Conservation (phyloP, 2,888 invertebrate species). For the Perdita meconis region DNA sequence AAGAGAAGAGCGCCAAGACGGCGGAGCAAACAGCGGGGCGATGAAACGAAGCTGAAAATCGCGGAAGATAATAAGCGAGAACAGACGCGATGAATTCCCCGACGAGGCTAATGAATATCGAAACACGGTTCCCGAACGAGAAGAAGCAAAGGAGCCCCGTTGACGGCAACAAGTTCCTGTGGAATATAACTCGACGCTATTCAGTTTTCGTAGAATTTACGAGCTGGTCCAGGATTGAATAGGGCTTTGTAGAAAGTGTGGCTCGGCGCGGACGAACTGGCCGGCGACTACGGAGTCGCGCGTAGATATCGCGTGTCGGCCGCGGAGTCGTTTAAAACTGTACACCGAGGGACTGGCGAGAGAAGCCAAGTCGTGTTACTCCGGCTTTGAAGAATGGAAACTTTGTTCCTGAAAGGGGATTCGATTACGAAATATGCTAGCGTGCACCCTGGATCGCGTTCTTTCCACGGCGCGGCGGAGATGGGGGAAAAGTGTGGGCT, state of each 20-base stretch:
- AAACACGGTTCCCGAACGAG: not conserved
- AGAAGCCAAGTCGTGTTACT: not conserved
- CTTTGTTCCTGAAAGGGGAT: constrained; percentile 11
- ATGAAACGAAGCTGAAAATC: too few species aligned
- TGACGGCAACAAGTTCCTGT: too few species aligned
- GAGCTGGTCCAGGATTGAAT: constrained; percentile 11
- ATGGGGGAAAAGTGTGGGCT: too few species aligned
- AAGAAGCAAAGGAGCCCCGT: not conserved
- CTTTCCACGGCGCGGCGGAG: too few species aligned
- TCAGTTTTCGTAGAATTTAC: constrained; percentile 10
- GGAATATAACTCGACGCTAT: not conserved
- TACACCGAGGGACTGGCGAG: not conserved
- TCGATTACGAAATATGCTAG: constrained; percentile 8
- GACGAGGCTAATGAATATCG: too few species aligned
- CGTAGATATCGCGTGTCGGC: constrained; percentile 21
- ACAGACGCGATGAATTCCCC: not conserved
- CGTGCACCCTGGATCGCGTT: too few species aligned
- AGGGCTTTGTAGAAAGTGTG: not conserved
- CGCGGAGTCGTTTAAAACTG: constrained; percentile 27
- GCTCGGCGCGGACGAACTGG: constrained; percentile 18
- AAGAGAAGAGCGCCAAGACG: too few species aligned
- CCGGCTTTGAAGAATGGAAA: not conserved
- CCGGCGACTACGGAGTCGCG: constrained; percentile 1
- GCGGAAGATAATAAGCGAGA: not conserved
- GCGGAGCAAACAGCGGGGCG: too few species aligned